A percentile compares a stretch with the other conserved stretches of the same genome.
Conservation (phyloP, 1,140 invertebrate species). For the Drosophila insularis region DNA sequence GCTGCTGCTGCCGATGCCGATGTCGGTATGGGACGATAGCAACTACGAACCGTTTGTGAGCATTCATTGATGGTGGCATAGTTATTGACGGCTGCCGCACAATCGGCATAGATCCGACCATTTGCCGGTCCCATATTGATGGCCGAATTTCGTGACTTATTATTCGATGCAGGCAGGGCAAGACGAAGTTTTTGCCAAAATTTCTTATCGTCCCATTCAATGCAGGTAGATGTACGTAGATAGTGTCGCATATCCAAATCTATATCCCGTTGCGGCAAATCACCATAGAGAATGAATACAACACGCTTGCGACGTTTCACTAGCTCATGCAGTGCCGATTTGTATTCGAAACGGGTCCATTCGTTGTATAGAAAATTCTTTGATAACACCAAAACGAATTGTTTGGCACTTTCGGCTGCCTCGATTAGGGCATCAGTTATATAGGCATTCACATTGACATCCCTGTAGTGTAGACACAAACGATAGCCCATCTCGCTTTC, state of each 20-base stretch:
- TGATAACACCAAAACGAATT: conserved; percentile 94
- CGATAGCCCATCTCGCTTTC: conserved; percentile 91
- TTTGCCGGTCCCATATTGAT: conserved; percentile 64
- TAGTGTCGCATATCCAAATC: conserved; percentile 94
- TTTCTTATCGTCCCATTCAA: conserved; percentile 95
- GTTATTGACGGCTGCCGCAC: conserved; percentile 63
- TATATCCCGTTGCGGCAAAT: conserved; percentile 91
- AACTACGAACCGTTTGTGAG: conserved; percentile 33
- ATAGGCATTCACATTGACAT: conserved; percentile 92
- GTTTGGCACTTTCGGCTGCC: conserved; percentile 93
- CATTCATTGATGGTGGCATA: conserved; percentile 82
- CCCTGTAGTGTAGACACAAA: conserved; percentile 93
- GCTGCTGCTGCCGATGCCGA: conserved; percentile 65
- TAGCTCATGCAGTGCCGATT: conserved; percentile 94
- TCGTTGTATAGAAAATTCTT: conserved; percentile 97
- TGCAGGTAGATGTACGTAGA: conserved; percentile 94
- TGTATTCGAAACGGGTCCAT: conserved; percentile 97
- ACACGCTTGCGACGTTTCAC: conserved; percentile 91
- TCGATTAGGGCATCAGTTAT: conserved; percentile 94
- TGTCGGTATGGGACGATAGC: conserved; percentile 73
- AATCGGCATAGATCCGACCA: conserved; percentile 58
- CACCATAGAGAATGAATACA: conserved; percentile 93
- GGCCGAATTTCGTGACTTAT: conserved; percentile 61
- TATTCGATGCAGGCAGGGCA: conserved; percentile 85
- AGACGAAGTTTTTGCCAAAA: conserved; percentile 97